Evolutionary conservation across 2,797 vertebrate species (phyloP).

Genomic region (Pelochelys cantorii): DNA sequence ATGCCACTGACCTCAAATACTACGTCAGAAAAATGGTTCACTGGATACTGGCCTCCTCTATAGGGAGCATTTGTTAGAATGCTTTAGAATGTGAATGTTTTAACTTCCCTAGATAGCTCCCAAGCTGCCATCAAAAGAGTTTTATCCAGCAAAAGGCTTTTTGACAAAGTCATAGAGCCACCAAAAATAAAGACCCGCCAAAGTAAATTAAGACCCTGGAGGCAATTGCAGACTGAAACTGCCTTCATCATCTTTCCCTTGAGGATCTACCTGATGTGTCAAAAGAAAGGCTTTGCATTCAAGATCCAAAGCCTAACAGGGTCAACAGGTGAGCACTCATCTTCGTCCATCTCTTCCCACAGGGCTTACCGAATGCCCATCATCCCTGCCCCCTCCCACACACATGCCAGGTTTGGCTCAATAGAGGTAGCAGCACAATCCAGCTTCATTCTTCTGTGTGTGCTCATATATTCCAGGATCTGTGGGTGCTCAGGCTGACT

Average conservation of each 20-base stretch:
- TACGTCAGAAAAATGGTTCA: not conserved
- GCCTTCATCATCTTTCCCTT: fast-evolving
- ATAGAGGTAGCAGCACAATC: not conserved
- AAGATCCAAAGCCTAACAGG: not conserved
- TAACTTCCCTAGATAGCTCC: not conserved
- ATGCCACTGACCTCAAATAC: not conserved
- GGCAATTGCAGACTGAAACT: not conserved
- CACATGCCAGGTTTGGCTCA: not conserved
- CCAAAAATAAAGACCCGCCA: not conserved
- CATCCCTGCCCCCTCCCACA: not conserved
- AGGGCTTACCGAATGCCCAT: not conserved
- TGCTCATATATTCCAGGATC: not conserved
- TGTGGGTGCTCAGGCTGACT: not conserved
- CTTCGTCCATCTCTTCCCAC: not conserved
- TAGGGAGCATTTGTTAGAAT: not conserved
- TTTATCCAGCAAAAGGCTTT: not conserved
- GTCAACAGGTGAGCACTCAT: not conserved
- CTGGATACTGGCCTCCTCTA: not conserved
- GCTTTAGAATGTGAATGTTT: not conserved
- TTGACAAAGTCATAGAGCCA: not conserved
- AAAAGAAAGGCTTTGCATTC: fast-evolving
- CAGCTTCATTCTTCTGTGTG: not conserved
- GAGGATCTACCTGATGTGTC: not conserved
- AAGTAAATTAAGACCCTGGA: not conserved
- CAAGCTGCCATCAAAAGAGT: not conserved